phyloP scores from a whole-genome alignment of 2,888 invertebrate genomes.

The Ptilodon capucinus region DNA sequence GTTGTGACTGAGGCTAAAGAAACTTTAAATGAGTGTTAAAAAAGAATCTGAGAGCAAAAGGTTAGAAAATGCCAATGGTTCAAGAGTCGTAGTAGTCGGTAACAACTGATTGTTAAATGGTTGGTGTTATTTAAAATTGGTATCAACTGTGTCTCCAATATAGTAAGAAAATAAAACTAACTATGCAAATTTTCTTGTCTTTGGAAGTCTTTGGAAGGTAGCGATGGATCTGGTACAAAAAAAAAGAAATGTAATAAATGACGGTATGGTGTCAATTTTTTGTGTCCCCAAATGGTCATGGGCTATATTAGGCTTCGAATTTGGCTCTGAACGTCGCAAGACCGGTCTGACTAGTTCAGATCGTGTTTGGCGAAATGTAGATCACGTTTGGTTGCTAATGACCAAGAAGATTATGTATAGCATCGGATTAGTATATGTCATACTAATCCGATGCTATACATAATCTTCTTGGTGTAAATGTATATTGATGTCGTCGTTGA shows the following conservation, averaged over 20 bases:
- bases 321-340: slow-evolving; percentile 5
- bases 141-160: too few relatives aligned
- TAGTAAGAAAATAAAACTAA: too few relatives aligned
- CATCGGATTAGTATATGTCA: background rate
- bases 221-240: background rate
- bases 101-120: too few relatives aligned
- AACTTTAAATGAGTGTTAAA: too few relatives aligned
- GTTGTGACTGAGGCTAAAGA: too few relatives aligned
- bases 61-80: too few relatives aligned
- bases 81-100: too few relatives aligned
- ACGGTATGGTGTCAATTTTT: background rate
- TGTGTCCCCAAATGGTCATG: slow-evolving; percentile 2
- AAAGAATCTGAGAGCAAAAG: too few relatives aligned
- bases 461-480: too few relatives aligned
- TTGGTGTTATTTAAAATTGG: too few relatives aligned
- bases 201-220: too few relatives aligned
- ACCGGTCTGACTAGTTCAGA: slow-evolving; percentile 18
- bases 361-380: slow-evolving; percentile 17
- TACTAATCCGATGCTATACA: background rate
- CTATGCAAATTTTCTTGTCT: too few relatives aligned
- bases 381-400: slow-evolving; percentile 11
- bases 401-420: slow-evolving; percentile 5
- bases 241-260: background rate
- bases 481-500: background rate
- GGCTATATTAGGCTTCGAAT: slow-evolving; percentile 10